phyloP scores from a whole-genome alignment of 2,888 invertebrate genomes.

The Chrysodeixis includens region DNA sequence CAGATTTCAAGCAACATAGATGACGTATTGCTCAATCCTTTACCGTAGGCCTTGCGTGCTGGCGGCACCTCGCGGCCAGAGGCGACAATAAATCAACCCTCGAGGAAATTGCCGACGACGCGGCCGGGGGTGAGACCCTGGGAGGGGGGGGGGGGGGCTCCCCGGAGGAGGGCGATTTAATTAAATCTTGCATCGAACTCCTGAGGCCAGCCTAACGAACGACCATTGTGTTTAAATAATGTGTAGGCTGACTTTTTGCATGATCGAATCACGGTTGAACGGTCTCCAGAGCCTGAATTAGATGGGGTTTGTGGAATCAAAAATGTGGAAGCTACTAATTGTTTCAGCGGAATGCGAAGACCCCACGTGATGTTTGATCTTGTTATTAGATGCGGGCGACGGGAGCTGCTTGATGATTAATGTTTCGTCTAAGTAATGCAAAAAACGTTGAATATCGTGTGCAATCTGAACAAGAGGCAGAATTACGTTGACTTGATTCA shows the following conservation, averaged over 20 bases:
- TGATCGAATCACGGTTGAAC: constrained; percentile 68
- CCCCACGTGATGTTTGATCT: constrained; percentile 31
- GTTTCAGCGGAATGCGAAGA: constrained; percentile 34
- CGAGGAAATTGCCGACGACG: constrained; percentile 86
- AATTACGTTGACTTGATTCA: no score
- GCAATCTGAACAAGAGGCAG: no score
- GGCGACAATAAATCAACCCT: constrained; percentile 89
- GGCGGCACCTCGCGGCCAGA: constrained; percentile 78
- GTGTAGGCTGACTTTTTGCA: constrained; percentile 85
- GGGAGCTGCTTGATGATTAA: not conserved
- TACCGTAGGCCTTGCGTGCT: constrained; percentile 66
- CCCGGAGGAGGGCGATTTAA: constrained; percentile 84
- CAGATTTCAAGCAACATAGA: constrained; percentile 62
- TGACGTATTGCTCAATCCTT: constrained; percentile 83
- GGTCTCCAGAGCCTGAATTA: constrained; percentile 63
- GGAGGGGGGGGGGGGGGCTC: constrained; percentile 54
- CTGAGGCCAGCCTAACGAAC: constrained; percentile 88
- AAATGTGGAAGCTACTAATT: constrained; percentile 44
- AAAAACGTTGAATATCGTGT: not conserved
- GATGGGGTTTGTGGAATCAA: constrained; percentile 55
- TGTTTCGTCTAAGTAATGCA: not conserved
- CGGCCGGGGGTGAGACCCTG: constrained; percentile 53
- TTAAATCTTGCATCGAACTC: constrained; percentile 91
- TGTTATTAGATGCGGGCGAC: constrained; percentile 11
- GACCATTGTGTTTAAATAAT: constrained; percentile 89